Evolutionary conservation across 2,888 invertebrate species (phyloP), one percentile per base, ranked within the genome.

Genomic region (Leptopilina myrica): DNA sequence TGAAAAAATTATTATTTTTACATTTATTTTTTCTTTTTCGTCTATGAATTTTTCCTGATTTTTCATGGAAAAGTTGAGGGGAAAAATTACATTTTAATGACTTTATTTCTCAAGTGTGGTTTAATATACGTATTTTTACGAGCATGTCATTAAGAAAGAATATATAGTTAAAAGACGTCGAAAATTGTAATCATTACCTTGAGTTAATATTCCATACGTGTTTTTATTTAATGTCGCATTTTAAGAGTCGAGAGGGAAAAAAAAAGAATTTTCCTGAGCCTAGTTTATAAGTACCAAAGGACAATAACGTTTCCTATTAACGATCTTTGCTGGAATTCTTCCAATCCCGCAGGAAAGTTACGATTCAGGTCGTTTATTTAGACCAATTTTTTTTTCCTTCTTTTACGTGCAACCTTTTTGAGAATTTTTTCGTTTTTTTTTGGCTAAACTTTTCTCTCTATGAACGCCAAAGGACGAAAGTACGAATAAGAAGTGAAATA

Each of bases 301-400:
- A 73, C 49, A 26, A 53, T 73, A 49, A 53, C 49, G 49, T 12
- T 77, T 75, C 49, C 65, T 76, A 75, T 64, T 77, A 77, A 76
- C 79, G 84, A 64, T 81, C 79, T 77, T 78, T 14, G 78, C 64
- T 78, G 81, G 76, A 84, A 80, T 75, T 69, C 15, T 75, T 80
- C 85, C 83, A 79, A 78, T 84, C 77, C 53, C 62, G 62, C 81
- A 66, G 43, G 69, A 85, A 79, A 83, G 75, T 84, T 76, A 65
- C 81, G 78, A 78, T 84, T 83, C 80, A 79, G 78, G 69, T 33
- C 73, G 33, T 43, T 15, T 46, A 64, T 53, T 26, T 59, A 73
- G 56, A 46, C 40, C 67, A 46, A 67, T 46, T 67, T 67, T 67
- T 67, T 46, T 12, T 49, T 11, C 49, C 12, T 49, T 49, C 46